These are phyloP conservation scores for Aix galericulata DNA, from an alignment of 2,113 vertebrate genomes.

Conservation along the genomic window DNA sequence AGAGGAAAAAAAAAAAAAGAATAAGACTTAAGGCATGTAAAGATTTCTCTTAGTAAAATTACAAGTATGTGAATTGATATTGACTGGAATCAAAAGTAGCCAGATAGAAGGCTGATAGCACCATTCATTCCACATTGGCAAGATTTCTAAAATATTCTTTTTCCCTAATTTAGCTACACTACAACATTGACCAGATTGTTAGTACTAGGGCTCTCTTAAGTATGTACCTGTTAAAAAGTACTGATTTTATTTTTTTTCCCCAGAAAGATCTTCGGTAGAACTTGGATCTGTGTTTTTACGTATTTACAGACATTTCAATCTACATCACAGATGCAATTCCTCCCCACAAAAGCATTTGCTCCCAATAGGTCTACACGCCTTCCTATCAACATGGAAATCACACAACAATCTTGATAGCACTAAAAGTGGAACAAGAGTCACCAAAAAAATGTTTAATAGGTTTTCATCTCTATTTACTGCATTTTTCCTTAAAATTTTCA, in stretches of 20 bases:
- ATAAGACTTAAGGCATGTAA: background rate
- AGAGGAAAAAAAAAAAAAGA: fast-evolving
- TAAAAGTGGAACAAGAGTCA: background rate
- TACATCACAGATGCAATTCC: background rate
- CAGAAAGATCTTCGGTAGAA: background rate
- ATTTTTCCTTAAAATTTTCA: background rate
- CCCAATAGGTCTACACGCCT: background rate
- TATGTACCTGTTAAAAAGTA: background rate
- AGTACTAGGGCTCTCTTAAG: background rate
- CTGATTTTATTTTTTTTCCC: background rate
- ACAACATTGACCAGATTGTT: background rate
- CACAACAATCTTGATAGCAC: too few relatives aligned
- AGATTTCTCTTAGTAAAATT: background rate
- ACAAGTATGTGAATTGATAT: background rate
- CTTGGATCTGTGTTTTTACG: background rate
- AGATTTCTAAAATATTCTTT: background rate
- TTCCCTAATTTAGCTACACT: background rate
- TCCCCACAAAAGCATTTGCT: background rate
- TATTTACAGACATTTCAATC: background rate
- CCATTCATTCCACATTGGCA: background rate
- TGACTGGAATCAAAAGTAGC: background rate
- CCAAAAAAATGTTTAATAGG: background rate
- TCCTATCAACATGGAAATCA: background rate
- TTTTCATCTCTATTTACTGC: background rate
- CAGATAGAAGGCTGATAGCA: background rate